Percentiles rank a stretch among this genome's conserved stretches.
Evolutionary conservation across 2,888 invertebrate species (phyloP).

Genomic region (Acanthosepion pharaonis): DNA sequence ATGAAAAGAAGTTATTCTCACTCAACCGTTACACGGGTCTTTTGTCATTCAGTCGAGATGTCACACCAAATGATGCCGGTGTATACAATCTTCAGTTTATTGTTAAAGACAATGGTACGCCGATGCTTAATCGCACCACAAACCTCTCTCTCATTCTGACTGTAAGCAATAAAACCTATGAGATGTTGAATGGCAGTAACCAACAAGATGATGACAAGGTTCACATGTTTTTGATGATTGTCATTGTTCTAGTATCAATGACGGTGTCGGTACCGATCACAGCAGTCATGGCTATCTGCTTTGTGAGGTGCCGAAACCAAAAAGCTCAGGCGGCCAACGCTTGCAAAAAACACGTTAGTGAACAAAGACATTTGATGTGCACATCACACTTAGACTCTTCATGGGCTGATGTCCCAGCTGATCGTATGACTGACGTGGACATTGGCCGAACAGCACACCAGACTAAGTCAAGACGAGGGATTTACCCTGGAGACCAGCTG

Average conservation of each 20-base stretch:
- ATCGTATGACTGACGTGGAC: neutral
- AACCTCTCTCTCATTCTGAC: neutral
- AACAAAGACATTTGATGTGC: slow-evolving; percentile 12
- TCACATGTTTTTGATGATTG: neutral
- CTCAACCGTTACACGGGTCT: neutral
- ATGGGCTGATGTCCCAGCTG: slow-evolving; percentile 18
- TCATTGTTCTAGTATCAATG: neutral
- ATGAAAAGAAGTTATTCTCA: neutral
- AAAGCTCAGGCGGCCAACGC: neutral
- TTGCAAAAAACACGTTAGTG: neutral
- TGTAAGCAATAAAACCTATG: neutral
- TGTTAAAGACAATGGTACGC: neutral
- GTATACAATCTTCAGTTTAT: neutral
- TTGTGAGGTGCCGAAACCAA: neutral
- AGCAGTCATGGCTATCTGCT: neutral
- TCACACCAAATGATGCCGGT: neutral
- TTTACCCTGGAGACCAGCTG: neutral
- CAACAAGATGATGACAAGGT: neutral
- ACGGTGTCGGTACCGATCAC: neutral
- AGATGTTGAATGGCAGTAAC: neutral
- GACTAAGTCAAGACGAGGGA: slow-evolving; percentile 1
- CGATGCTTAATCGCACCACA: neutral
- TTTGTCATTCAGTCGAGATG: neutral
- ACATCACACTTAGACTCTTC: neutral
- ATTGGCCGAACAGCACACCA: neutral